Conservation (phyloP, 2,888 invertebrate genomes). For the Lepas anatifera region DNA sequence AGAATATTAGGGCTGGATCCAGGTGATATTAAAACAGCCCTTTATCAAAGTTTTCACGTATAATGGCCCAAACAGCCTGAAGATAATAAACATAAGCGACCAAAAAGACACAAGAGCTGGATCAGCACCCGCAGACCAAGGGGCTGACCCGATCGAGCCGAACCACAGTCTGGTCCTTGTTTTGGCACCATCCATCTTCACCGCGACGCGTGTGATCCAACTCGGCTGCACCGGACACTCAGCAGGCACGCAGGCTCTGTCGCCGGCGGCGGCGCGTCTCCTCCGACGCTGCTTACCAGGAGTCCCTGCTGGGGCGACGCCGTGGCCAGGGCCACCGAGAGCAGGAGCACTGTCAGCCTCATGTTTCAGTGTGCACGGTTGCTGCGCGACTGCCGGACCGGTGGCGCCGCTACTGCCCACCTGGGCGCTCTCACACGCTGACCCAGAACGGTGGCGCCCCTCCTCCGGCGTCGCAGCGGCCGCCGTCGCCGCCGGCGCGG, state of each 20-base stretch:
- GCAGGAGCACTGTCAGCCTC: neutral
- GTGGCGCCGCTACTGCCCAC: neutral
- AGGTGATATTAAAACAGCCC: too few species aligned
- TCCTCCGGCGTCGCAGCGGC: neutral
- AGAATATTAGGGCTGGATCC: too few species aligned
- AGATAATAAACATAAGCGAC: too few species aligned
- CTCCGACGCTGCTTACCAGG: slow-evolving; percentile 4
- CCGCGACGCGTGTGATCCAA: too few species aligned
- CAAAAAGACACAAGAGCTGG: too few species aligned
- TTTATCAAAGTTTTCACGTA: too few species aligned
- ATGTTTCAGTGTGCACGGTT: neutral
- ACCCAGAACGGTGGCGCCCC: slow-evolving; percentile 5
- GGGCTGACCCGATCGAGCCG: too few species aligned
- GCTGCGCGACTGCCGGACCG: neutral
- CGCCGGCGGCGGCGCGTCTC: neutral
- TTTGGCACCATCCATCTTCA: too few species aligned
- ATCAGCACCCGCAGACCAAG: too few species aligned
- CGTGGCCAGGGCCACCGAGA: neutral
- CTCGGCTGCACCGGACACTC: too few species aligned
- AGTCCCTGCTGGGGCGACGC: neutral
- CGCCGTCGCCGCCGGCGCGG: neutral
- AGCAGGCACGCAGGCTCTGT: neutral
- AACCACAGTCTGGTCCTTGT: too few species aligned
- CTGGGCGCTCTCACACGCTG: neutral
- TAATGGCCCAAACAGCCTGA: too few species aligned